Percentiles rank a stretch among this genome's conserved stretches.
Evolutionary conservation across 1,140 invertebrate species (phyloP).

Genomic region (Ceratitis capitata): DNA sequence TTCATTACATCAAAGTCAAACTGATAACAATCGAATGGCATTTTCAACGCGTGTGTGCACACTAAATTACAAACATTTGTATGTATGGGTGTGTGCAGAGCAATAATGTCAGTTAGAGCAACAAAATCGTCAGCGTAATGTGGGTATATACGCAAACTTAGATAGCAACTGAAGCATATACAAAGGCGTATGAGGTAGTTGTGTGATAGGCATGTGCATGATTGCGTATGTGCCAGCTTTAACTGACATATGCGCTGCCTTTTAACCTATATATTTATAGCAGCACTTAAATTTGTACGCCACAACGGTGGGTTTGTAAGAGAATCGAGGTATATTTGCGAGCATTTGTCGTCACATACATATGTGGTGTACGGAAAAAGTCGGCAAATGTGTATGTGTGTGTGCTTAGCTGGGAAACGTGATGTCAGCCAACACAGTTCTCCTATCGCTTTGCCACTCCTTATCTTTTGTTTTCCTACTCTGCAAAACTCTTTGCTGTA

Average conservation of each 20-base stretch:
- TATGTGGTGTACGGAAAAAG: background rate
- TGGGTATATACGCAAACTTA: conserved; percentile 9
- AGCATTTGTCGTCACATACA: background rate
- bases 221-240: background rate
- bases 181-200: background rate
- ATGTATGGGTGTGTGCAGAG: background rate
- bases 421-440: background rate
- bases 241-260: background rate
- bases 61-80: no score
- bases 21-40: conserved; percentile 28
- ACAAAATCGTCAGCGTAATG: background rate
- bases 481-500: background rate
- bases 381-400: background rate
- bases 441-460: background rate
- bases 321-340: background rate
- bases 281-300: background rate
- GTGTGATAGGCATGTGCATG: background rate
- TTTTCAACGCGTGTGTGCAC: background rate
- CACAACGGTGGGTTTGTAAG: no score
- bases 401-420: no score
- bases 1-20: conserved; percentile 32
- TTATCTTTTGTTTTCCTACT: background rate
- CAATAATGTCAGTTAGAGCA: background rate
- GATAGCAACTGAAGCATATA: background rate
- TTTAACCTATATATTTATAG: conserved; percentile 15